phyloP scores from a whole-genome alignment of 2,113 vertebrate species.

The Oreochromis tanganicae region DNA sequence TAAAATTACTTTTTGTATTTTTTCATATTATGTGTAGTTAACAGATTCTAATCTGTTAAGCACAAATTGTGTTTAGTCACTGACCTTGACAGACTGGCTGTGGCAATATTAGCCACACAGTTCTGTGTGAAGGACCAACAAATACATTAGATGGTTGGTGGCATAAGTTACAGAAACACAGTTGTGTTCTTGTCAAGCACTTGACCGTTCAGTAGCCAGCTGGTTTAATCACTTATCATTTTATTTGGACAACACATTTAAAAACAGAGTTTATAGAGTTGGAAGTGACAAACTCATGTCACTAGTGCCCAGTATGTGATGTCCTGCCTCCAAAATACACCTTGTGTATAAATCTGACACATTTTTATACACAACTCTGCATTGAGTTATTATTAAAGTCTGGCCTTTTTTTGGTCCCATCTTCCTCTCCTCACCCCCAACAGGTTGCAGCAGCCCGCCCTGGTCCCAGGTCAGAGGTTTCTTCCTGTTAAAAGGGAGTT shows the following conservation, averaged over 20 bases:
- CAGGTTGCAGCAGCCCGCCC: neutral
- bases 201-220: neutral
- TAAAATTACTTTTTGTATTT: neutral
- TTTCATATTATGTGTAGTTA: neutral
- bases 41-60: accelerated
- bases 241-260: neutral
- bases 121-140: neutral
- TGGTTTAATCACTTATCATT: neutral
- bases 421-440: neutral
- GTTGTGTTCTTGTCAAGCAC: neutral
- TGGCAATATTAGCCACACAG: neutral
- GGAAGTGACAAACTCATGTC: neutral
- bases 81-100: neutral
- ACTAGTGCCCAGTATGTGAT: neutral
- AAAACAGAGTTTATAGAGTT: neutral
- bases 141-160: neutral
- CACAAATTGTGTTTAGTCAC: neutral
- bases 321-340: neutral
- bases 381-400: neutral
- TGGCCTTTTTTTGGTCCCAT: neutral
- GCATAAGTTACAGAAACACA: neutral
- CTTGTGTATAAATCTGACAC: neutral
- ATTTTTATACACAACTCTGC: neutral
- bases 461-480: accelerated
- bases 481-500: neutral